Conservation (phyloP, 2,113 vertebrate genomes). For the Nibea coibor region DNA sequence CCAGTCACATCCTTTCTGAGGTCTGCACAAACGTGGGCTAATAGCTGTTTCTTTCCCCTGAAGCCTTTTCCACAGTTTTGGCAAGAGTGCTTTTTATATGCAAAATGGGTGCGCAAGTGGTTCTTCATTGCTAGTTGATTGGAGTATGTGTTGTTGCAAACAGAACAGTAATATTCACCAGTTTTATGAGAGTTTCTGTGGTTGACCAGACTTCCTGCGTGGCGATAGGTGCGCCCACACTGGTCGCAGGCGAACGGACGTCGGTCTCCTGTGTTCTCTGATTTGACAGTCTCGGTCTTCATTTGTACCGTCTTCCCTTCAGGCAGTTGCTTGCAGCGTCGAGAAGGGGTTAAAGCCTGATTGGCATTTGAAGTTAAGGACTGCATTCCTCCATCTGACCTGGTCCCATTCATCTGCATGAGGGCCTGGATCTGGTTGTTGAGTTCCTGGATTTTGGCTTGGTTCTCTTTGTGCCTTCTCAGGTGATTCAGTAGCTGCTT, state of each 20-base stretch:
- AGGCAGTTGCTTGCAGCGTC: conserved; percentile 50
- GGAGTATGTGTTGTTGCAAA: conserved; percentile 90
- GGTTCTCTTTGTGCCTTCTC: conserved; percentile 85
- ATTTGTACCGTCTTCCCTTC: conserved; percentile 33
- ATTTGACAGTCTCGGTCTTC: conserved; percentile 53
- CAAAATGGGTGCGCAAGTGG: conserved; percentile 89
- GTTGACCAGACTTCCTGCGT: conserved; percentile 92
- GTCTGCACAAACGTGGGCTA: conserved; percentile 81
- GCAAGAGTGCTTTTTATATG: conserved; percentile 85
- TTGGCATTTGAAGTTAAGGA: conserved; percentile 50
- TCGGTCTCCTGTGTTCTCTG: conserved; percentile 61
- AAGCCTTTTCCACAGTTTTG: conserved; percentile 88
- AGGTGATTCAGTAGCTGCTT: conserved; percentile 90
- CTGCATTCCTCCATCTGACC: conserved; percentile 65
- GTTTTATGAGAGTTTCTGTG: conserved; percentile 93
- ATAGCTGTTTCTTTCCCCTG: conserved; percentile 86
- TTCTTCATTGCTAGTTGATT: conserved; percentile 92
- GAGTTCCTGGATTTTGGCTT: conserved; percentile 83
- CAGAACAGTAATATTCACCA: conserved; percentile 87
- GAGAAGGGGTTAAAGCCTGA: conserved; percentile 44
- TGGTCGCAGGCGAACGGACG: conserved; percentile 89
- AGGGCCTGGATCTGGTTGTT: conserved; percentile 84
- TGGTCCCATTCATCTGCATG: conserved; percentile 79
- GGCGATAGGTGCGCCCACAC: conserved; percentile 90
- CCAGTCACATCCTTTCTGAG: conserved; percentile 60